phyloP scores from a whole-genome alignment of 2,797 vertebrate genomes.

The Philypnodon macrostomus region DNA sequence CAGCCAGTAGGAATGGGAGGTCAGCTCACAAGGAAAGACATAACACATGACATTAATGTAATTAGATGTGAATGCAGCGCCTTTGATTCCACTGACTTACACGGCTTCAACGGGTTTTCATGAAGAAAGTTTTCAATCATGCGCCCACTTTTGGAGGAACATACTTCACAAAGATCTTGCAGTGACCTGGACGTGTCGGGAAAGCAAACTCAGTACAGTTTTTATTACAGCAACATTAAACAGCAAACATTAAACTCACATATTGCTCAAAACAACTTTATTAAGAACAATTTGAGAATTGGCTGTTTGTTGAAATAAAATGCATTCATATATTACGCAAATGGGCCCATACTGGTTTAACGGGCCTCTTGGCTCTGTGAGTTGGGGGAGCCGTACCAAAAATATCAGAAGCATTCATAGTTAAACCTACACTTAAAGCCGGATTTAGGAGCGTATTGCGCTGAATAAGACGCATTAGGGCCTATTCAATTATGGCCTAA shows the following conservation, averaged over 20 bases:
- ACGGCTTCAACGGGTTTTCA: slow-evolving; percentile 12
- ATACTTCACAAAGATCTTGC: too few species aligned
- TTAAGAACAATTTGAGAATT: slow-evolving; percentile 1
- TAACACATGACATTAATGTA: slow-evolving; percentile 72
- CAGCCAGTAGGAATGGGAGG: slow-evolving; percentile 73
- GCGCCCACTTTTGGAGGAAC: background rate
- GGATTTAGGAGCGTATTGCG: slow-evolving; percentile 8
- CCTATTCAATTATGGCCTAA: slow-evolving; percentile 12
- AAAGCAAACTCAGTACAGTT: background rate
- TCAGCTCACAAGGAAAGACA: slow-evolving; percentile 61
- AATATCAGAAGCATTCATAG: background rate
- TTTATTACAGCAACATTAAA: background rate
- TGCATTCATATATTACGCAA: slow-evolving; percentile 19
- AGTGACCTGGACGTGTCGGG: too few species aligned
- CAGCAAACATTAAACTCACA: too few species aligned
- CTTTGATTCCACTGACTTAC: slow-evolving; percentile 44
- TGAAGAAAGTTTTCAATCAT: background rate
- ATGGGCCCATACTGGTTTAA: slow-evolving; percentile 8
- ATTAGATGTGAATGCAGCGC: slow-evolving; percentile 62
- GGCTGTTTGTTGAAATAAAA: slow-evolving; percentile 25
- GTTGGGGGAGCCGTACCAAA: slow-evolving; percentile 9
- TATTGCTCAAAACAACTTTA: slow-evolving; percentile 9
- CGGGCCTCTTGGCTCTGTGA: slow-evolving; percentile 10
- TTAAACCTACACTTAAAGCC: background rate
- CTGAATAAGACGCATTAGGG: slow-evolving; percentile 29